Conservation (phyloP, 2,888 invertebrate genomes). For the Andrena minutula region DNA sequence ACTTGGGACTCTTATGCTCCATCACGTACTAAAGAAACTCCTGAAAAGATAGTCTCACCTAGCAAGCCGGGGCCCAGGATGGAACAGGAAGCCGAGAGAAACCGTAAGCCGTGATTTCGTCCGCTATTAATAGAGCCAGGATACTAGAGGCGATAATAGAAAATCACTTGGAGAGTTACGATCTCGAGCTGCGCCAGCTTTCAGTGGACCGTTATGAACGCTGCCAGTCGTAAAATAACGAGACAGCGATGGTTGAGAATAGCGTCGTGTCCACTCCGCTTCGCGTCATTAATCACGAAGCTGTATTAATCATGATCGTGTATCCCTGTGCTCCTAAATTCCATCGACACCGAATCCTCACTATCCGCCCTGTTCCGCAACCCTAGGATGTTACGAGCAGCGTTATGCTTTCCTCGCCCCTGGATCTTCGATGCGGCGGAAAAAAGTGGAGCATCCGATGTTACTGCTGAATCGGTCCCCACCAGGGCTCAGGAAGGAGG, state of each 20-base stretch:
- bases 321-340: too few relatives aligned
- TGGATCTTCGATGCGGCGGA: background rate
- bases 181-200: constrained; percentile 18
- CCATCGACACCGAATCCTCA: too few relatives aligned
- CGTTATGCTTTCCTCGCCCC: background rate
- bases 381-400: background rate
- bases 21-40: too few relatives aligned
- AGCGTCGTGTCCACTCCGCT: background rate
- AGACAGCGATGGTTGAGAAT: constrained; percentile 29
- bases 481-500: constrained; percentile 4
- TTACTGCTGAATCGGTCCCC: constrained; percentile 19
- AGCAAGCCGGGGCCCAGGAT: too few relatives aligned
- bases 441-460: constrained; percentile 32
- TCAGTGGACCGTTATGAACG: constrained; percentile 47
- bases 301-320: background rate
- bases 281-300: constrained; percentile 18
- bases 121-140: constrained; percentile 31
- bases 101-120: constrained; percentile 10
- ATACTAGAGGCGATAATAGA: constrained; percentile 41
- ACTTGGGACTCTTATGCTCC: too few relatives aligned
- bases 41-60: too few relatives aligned
- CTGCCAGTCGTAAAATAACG: constrained; percentile 49
- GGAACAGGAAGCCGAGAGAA: constrained; percentile 26
- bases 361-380: too few relatives aligned
- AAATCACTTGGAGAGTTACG: constrained; percentile 47